These are phyloP conservation scores for Rhamphomyia laevipes DNA, from an alignment of 2,888 invertebrate species.

Conservation along the genomic window DNA sequence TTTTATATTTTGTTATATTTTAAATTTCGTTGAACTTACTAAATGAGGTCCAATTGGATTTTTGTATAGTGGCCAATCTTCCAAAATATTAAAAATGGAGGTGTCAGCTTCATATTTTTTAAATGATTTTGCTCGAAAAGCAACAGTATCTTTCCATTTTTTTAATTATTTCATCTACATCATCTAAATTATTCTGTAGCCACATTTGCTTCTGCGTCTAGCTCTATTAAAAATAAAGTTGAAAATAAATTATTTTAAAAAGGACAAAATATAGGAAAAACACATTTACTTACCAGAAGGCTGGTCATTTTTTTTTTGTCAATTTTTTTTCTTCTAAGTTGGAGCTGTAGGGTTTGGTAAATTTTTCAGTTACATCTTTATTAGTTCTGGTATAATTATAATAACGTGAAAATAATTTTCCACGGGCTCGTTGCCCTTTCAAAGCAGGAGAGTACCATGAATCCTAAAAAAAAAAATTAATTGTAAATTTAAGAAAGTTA, in stretches of 20 bases:
- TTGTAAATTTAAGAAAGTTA: no score
- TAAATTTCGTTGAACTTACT: background rate
- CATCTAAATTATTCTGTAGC: background rate
- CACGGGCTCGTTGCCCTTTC: background rate
- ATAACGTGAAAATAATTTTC: background rate
- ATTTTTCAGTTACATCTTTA: background rate
- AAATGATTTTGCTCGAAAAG: background rate
- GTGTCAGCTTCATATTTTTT: background rate
- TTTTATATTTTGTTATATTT: background rate
- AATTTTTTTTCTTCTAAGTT: no score
- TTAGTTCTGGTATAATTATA: background rate
- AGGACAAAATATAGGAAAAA: background rate
- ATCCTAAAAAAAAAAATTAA: no score
- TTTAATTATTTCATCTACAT: background rate
- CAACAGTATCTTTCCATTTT: background rate
- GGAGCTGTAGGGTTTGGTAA: no score
- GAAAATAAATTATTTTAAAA: background rate
- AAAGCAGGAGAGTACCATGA: background rate
- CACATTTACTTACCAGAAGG: background rate
- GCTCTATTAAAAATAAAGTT: background rate
- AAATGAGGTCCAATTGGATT: background rate
- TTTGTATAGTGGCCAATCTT: background rate
- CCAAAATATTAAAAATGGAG: background rate
- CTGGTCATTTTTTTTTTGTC: background rate
- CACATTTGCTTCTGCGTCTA: background rate